Percentiles rank a stretch among this genome's conserved stretches.
phyloP scores from a whole-genome alignment of 2,888 invertebrate species.

The Thera obeliscata region DNA sequence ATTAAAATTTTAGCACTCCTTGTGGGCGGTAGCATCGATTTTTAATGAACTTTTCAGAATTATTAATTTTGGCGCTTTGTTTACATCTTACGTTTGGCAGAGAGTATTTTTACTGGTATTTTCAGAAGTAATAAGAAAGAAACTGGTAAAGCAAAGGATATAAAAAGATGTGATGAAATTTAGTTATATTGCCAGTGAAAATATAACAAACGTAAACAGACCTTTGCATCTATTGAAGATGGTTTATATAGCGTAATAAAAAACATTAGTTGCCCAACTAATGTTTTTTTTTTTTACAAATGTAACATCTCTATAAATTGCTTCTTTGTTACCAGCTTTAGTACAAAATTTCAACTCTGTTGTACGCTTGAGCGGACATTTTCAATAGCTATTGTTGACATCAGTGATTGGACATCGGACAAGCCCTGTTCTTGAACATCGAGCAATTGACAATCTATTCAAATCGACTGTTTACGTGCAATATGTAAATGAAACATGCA shows the following conservation, averaged over 20 bases:
- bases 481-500: not conserved
- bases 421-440: constrained; percentile 50
- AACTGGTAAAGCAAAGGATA: not conserved
- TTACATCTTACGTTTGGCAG: not conserved
- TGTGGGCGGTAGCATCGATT: constrained; percentile 63
- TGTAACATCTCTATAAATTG: constrained; percentile 2
- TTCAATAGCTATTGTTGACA: constrained; percentile 60
- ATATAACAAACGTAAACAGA: too few relatives aligned
- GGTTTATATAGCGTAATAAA: too few relatives aligned
- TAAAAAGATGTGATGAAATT: too few relatives aligned
- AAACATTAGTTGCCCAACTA: too few relatives aligned
- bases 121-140: not conserved
- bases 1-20: constrained; percentile 75
- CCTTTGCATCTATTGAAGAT: too few relatives aligned
- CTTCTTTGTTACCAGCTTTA: constrained; percentile 19
- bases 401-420: constrained; percentile 60
- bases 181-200: too few relatives aligned
- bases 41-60: constrained; percentile 52
- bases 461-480: constrained; percentile 17
- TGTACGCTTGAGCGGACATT: constrained; percentile 46
- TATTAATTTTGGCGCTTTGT: constrained; percentile 6
- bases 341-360: constrained; percentile 35
- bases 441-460: constrained; percentile 43
- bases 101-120: not conserved
- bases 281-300: not conserved